These are phyloP conservation scores for Enteromius anoplus DNA, from an alignment of 2,797 vertebrate genomes.

Conservation along the genomic window DNA sequence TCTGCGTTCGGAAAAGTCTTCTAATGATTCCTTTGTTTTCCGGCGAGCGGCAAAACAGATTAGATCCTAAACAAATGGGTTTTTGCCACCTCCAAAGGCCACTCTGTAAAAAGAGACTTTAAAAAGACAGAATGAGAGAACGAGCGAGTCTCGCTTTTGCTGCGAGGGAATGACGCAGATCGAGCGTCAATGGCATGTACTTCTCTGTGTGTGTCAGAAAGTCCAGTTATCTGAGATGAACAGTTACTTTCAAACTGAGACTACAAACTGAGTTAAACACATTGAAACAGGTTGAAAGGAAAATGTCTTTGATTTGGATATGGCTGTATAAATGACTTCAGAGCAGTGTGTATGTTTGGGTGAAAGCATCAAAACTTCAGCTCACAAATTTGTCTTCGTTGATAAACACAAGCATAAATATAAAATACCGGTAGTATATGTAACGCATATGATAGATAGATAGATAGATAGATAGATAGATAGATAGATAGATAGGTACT, in stretches of 20 bases:
- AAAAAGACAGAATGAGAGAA: not conserved
- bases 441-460: too few relatives aligned
- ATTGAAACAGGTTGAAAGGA: not conserved
- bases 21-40: conserved; percentile 50
- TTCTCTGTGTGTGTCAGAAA: conserved; percentile 5
- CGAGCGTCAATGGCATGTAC: not conserved
- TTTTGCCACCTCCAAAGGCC: conserved; percentile 33
- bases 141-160: not conserved
- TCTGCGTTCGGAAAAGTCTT: conserved; percentile 46
- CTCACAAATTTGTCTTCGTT: not conserved
- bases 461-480: too few relatives aligned
- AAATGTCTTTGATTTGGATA: not conserved
- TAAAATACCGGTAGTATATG: too few relatives aligned
- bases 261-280: not conserved
- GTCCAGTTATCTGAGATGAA: not conserved
- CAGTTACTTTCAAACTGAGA: not conserved
- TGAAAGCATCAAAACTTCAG: not conserved
- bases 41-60: conserved; percentile 37
- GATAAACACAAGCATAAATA: not conserved
- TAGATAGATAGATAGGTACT: too few relatives aligned
- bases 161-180: conserved; percentile 5
- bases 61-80: conserved; percentile 36
- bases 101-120: conserved; percentile 23
- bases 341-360: not conserved
- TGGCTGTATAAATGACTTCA: not conserved